Evolutionary conservation across 2,113 vertebrate species (phyloP), one percentile per base, ranked within the genome.

Genomic region (Heterocephalus glaber): DNA sequence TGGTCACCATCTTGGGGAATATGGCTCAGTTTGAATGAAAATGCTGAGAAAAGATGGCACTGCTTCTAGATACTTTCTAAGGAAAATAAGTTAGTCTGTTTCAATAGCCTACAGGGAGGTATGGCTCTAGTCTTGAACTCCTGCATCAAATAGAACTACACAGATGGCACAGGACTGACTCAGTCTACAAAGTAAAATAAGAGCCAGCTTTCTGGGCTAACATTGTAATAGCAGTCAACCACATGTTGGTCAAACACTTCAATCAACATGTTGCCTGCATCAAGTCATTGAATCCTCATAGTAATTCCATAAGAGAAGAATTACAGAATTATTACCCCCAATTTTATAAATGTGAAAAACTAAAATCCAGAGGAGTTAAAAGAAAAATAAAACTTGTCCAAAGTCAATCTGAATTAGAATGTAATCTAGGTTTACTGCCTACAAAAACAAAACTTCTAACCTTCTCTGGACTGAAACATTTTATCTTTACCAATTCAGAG

Each of bases 321-420:
- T 4, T 30, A 41, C 77, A 26, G 26, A 89, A 58, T 4, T 30
- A 41, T 81, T 47, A 38, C 17, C 44, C 44, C 52, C 33, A 38
- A 49, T 60, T 52, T 91, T 16, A 68, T 49, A 56, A 93, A 86
- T 70, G 47, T 86, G 58, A 41, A 92, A 35, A 93, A 76, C 10
- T 44, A 5, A 97, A 87, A 81, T 24, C 10, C 30, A 87, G 47
- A 80, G n/a, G 92, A 79, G 11, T 86, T 89, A 11, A 68, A 77
- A 90, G 33, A 30, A 8, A 74, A 77, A 90, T 47, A 24, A 82
- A 84, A 68, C 8, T 30, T 84, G 54, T 54, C 76, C 38, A 19
- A 87, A 97, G 65, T 93, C 90, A 92, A 4, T 24, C 33, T 89
- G 66, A 93, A 63, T 86, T 47, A 44, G 41, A 94, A 49, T 3